A percentile compares a stretch with the other conserved stretches of the same genome.
Conservation (phyloP, 2,888 invertebrate species). For the Melanotus villosus region DNA sequence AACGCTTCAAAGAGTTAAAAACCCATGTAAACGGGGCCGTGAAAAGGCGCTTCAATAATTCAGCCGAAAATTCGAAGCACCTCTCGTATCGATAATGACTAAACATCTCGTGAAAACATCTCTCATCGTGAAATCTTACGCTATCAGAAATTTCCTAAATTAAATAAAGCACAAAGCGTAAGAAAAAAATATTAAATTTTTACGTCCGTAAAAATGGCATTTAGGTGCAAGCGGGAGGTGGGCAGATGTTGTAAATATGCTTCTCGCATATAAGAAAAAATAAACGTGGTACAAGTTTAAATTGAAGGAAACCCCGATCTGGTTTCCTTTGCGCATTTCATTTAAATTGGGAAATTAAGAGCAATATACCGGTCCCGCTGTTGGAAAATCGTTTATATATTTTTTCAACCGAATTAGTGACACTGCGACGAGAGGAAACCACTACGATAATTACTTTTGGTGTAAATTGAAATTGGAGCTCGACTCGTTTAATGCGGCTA, state of each 20-base stretch:
- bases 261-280: no score
- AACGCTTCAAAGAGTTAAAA: neutral
- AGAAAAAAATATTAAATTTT: neutral
- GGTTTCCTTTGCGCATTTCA: constrained; percentile 40
- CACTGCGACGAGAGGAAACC: constrained; percentile 10
- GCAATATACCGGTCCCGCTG: neutral
- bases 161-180: neutral
- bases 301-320: constrained; percentile 29
- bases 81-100: neutral
- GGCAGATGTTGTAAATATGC: no score
- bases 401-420: constrained; percentile 29
- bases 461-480: constrained; percentile 43
- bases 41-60: neutral
- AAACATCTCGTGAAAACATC: no score
- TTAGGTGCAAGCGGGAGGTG: neutral
- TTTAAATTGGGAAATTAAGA: constrained; percentile 46
- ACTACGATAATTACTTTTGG: constrained; percentile 34
- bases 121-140: constrained; percentile 1
- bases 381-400: constrained; percentile 11
- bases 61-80: neutral
- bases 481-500: constrained; percentile 34
- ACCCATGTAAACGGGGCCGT: neutral
- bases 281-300: neutral
- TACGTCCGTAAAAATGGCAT: neutral
- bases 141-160: constrained; percentile 1